A percentile compares a stretch with the other conserved stretches of the same genome.
phyloP scores from a whole-genome alignment of 2,113 vertebrate genomes.

The Phyllostomus hastatus region DNA sequence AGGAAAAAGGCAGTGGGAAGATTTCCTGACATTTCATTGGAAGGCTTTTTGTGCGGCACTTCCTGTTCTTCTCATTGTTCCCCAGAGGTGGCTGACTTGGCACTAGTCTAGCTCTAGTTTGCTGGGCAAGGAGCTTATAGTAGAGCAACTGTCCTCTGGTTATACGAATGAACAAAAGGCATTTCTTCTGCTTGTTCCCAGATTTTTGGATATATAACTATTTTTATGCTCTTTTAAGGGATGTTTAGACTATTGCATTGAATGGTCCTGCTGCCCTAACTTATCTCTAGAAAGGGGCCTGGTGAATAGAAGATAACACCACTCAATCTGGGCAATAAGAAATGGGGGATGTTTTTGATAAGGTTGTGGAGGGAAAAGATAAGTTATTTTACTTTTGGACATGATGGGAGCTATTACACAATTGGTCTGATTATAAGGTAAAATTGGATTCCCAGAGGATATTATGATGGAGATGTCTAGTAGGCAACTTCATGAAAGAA shows the following conservation, averaged over 20 bases:
- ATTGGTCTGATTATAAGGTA: background rate
- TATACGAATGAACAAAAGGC: background rate
- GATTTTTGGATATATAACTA: background rate
- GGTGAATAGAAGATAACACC: background rate
- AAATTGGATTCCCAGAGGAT: background rate
- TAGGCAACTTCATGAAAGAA: background rate
- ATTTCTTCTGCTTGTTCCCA: background rate
- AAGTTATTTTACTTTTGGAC: background rate
- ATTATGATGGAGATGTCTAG: background rate
- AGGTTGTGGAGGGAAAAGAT: background rate
- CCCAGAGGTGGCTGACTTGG: background rate
- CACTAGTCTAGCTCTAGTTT: background rate
- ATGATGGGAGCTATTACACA: background rate
- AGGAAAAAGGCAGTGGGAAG: background rate
- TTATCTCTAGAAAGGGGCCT: background rate
- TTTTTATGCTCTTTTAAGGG: background rate
- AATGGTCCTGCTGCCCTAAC: conserved; percentile 6
- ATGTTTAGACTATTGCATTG: background rate
- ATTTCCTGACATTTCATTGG: background rate
- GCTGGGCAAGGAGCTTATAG: background rate
- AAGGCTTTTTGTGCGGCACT: background rate
- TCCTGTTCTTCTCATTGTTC: background rate
- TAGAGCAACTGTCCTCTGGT: background rate
- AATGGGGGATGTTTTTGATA: conserved; percentile 26
- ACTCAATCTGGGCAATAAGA: background rate